A percentile compares a stretch with the other conserved stretches of the same genome.
Evolutionary conservation across 2,888 invertebrate genomes (phyloP).

Genomic region (Melinaea menophilus): DNA sequence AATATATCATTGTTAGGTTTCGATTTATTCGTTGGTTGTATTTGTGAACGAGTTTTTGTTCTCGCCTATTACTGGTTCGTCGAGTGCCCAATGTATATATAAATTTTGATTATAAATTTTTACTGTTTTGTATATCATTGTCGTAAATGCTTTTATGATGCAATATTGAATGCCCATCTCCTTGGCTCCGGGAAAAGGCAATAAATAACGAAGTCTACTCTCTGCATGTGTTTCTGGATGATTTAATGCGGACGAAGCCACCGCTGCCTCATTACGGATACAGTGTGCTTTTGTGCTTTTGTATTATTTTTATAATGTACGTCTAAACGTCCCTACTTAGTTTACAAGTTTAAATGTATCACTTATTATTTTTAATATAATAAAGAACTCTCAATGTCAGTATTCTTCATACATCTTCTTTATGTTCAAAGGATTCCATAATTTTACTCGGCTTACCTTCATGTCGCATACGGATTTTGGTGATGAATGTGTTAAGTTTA

Average conservation of each 20-base stretch:
- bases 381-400: no score
- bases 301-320: conserved; percentile 12
- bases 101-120: background rate
- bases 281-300: conserved; percentile 15
- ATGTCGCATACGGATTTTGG: no score
- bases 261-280: conserved; percentile 36
- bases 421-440: no score
- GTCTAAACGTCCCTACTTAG: no score
- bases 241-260: conserved; percentile 47
- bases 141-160: conserved; percentile 55
- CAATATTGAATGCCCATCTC: conserved; percentile 49
- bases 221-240: conserved; percentile 47
- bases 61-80: background rate
- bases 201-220: conserved; percentile 53
- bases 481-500: no score
- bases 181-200: conserved; percentile 50
- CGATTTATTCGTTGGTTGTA: background rate
- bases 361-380: no score
- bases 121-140: conserved; percentile 27
- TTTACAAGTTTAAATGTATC: no score
- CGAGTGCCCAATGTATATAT: background rate
- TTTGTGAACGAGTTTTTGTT: conserved; percentile 1
- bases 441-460: no score
- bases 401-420: no score
- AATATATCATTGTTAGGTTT: conserved; percentile 1